phyloP scores from a whole-genome alignment of 37 sponge, comb jelly and placozoan species.

The Eunapius fragilis region DNA sequence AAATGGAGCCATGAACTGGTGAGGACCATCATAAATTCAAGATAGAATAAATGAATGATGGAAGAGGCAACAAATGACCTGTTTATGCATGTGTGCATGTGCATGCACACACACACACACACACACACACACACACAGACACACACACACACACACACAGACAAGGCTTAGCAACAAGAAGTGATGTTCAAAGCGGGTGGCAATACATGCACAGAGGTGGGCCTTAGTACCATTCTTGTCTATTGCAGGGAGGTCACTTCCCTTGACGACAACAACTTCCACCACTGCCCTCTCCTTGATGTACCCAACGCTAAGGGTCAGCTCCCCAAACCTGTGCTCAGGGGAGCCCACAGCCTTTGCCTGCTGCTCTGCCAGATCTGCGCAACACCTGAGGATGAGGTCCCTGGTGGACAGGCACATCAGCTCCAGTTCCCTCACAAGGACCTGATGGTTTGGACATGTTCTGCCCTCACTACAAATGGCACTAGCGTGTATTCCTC shows the following conservation, averaged over 20 bases:
- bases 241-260: conserved; percentile 16
- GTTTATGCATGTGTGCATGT: no score
- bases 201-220: background rate
- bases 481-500: background rate
- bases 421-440: conserved; percentile 7
- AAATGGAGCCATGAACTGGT: background rate
- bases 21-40: no score
- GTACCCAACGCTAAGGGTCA: conserved; percentile 35
- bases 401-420: conserved; percentile 21
- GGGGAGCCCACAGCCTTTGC: background rate
- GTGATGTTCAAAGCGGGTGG: no score
- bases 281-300: conserved; percentile 9
- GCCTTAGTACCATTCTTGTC: conserved; percentile 31
- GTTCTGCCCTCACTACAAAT: background rate
- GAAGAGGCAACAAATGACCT: no score
- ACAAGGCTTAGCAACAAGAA: no score
- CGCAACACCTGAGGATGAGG: conserved; percentile 23
- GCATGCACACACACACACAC: no score
- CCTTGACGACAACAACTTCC: conserved; percentile 29
- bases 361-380: conserved; percentile 36
- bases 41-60: no score
- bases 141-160: no score
- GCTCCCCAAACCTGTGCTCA: conserved; percentile 10
- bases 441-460: background rate
- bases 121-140: no score